Conservation (phyloP, 2,888 invertebrate species). For the Allygus modestus region DNA sequence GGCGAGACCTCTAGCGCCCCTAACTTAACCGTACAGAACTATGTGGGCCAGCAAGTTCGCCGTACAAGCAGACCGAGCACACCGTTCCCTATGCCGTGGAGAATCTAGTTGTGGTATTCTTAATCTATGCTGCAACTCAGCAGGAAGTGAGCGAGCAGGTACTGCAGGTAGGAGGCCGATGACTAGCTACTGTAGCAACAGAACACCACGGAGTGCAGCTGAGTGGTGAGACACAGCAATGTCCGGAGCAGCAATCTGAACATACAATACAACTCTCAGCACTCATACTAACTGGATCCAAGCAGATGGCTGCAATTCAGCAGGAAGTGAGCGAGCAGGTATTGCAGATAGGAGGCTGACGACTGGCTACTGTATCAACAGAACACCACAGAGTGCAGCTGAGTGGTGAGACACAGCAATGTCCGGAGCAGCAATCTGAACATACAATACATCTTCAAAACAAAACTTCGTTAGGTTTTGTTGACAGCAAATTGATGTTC, state of each 20-base stretch:
- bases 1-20: too few relatives aligned
- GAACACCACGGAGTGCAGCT: constrained; percentile 9
- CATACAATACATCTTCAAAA: too few relatives aligned
- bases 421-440: constrained; percentile 32
- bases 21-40: too few relatives aligned
- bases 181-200: constrained; percentile 16
- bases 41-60: too few relatives aligned
- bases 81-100: too few relatives aligned
- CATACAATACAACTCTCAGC: too few relatives aligned
- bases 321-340: constrained; percentile 77
- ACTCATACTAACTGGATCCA: constrained; percentile 79
- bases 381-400: constrained; percentile 7
- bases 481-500: too few relatives aligned
- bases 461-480: too few relatives aligned
- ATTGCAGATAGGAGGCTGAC: constrained; percentile 72
- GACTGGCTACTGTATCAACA: constrained; percentile 13
- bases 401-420: not conserved
- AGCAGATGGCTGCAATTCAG: constrained; percentile 81
- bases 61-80: too few relatives aligned
- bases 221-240: not conserved
- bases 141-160: constrained; percentile 77
- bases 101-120: too few relatives aligned
- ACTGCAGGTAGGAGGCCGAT: constrained; percentile 72
- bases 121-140: constrained; percentile 80
- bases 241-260: constrained; percentile 32